These are phyloP conservation scores for Ctenicera cuprea DNA, from an alignment of 2,888 invertebrate species.

Conservation along the genomic window DNA sequence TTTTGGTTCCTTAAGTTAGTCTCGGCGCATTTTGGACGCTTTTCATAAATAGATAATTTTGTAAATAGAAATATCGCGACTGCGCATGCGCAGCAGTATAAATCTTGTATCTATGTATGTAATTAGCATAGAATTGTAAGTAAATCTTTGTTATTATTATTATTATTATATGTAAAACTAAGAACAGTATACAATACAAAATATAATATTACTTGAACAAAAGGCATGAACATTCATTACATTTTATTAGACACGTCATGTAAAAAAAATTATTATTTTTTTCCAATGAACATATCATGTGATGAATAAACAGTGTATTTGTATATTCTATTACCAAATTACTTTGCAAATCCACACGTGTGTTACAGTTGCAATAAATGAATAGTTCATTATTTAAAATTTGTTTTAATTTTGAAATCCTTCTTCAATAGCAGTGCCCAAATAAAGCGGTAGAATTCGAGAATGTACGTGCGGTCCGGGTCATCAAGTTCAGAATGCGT, in stretches of 20 bases:
- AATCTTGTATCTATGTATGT: slow-evolving; percentile 72
- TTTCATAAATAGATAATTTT: slow-evolving; percentile 53
- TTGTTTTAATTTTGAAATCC: slow-evolving; percentile 31
- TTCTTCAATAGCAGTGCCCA: no score
- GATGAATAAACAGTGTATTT: slow-evolving; percentile 58
- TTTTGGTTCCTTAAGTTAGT: slow-evolving; percentile 70
- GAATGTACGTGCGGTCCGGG: slow-evolving; percentile 61
- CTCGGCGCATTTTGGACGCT: slow-evolving; percentile 57
- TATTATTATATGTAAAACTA: slow-evolving; percentile 67
- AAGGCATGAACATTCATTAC: slow-evolving; percentile 49
- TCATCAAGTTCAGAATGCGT: slow-evolving; percentile 65
- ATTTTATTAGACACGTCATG: slow-evolving; percentile 37
- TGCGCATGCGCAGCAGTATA: slow-evolving; percentile 68
- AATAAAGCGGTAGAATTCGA: slow-evolving; percentile 41
- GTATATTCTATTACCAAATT: slow-evolving; percentile 56
- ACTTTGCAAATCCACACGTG: slow-evolving; percentile 64
- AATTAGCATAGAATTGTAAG: slow-evolving; percentile 69
- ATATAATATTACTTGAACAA: slow-evolving; percentile 54
- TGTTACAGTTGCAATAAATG: slow-evolving; percentile 73
- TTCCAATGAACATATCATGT: slow-evolving; percentile 64
- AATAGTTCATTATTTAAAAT: slow-evolving; percentile 71
- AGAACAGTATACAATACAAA: slow-evolving; percentile 62
- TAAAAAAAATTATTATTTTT: slow-evolving; percentile 39
- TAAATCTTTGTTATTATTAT: slow-evolving; percentile 70
- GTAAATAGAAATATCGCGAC: slow-evolving; percentile 61